Evolutionary conservation across 1,140 invertebrate species (phyloP), one percentile per base, ranked within the genome.

Genomic region (Euwallacea similis): DNA sequence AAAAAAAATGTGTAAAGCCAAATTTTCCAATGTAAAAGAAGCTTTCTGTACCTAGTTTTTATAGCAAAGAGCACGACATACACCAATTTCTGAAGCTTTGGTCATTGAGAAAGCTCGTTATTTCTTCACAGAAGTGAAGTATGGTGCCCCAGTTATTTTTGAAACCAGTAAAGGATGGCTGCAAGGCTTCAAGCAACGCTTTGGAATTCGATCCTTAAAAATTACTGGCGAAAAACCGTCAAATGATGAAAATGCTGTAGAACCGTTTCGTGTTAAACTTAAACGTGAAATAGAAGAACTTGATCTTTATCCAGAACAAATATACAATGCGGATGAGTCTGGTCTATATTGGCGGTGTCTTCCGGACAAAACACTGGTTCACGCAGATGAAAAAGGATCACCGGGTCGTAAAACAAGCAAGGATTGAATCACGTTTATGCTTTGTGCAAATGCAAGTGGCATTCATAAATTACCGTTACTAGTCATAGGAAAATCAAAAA

Each of bases 141-240:
- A 9, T 7, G 58, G 13, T 42, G 58, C 21, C 8, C 6, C 6
- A 41, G 58, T 60, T 42, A 33, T 9, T 62, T 81, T 81, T 72
- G 65, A 69, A 50, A 80, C 79, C 33, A 82, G 77, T 71, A 77
- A 76, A 58, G 80, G 80, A 55, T 83, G 81, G 79, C 76, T 84
- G 46, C 63, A 74, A 9, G 75, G 73, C 66, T 82, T 82, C 77
- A 79, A 81, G 72, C 75, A 73, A 56, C 67, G 81, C 58, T 73
- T 80, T 71, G 74, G 78, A 66, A 80, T 83, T 54, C 76, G 79
- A 68, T 66, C 71, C 16, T 66, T 80, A 15, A 78, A 74, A 69
- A 78, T 80, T 55, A 72, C 75, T 69, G 78, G 78, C 63, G 81
- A 83, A 76, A 74, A 74, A 71, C 73, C 80, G 11, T 79, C 73